Conservation (phyloP, 1,140 invertebrate species). For the Vollenhovia emeryi region DNA sequence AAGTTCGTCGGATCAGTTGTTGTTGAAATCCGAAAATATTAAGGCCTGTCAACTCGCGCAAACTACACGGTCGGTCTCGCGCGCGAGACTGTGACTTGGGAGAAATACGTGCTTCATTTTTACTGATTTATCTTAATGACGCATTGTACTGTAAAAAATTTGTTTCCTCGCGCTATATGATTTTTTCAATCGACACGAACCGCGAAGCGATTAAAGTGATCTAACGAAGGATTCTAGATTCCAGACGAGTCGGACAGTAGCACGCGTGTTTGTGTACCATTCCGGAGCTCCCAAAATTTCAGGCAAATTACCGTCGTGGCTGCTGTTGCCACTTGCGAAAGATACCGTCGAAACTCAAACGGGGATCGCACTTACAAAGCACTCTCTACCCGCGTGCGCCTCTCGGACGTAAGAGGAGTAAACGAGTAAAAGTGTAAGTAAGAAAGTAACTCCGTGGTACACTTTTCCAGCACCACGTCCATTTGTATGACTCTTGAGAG, state of each 20-base stretch:
- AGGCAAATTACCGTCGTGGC: not conserved
- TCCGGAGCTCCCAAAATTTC: not conserved
- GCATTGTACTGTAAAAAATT: not conserved
- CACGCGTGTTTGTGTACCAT: not conserved
- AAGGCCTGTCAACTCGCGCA: too few species aligned
- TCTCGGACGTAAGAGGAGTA: not conserved
- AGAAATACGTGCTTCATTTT: not conserved
- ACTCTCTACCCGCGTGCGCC: not conserved
- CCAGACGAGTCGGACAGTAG: not conserved
- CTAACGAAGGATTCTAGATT: not conserved
- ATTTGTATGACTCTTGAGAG: not conserved
- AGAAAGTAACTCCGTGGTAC: slow-evolving; percentile 6
- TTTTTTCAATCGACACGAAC: not conserved
- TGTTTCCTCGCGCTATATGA: not conserved
- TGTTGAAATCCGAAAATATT: too few species aligned
- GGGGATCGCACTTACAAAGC: not conserved
- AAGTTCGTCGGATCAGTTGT: too few species aligned
- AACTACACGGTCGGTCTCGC: too few species aligned
- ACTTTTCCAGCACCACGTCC: not conserved
- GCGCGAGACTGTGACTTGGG: too few species aligned
- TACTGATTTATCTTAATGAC: not conserved
- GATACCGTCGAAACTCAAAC: not conserved
- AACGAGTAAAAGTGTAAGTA: not conserved
- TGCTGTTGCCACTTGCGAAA: not conserved
- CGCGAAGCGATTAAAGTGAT: not conserved